phyloP scores from a whole-genome alignment of 2,797 vertebrate genomes.

The Coregonus suidteri region DNA sequence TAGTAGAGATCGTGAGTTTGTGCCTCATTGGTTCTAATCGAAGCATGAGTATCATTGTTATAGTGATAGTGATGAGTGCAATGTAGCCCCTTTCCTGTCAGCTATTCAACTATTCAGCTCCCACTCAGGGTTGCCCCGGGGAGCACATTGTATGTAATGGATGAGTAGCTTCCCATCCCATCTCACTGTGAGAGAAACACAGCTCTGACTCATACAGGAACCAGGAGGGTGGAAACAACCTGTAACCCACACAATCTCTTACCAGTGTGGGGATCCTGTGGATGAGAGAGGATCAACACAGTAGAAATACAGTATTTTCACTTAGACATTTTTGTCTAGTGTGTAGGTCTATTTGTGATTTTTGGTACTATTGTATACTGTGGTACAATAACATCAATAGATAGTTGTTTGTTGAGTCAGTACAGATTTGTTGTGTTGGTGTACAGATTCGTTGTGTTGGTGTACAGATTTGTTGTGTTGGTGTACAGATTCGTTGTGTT shows the following conservation, averaged over 20 bases:
- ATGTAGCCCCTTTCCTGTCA: not conserved
- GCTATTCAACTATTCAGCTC: not conserved
- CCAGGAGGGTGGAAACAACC: not conserved
- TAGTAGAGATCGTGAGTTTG: no score
- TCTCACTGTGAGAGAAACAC: conserved; percentile 4
- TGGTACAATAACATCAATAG: no score
- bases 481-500: no score
- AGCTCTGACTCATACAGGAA: conserved; percentile 12
- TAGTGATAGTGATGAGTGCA: not conserved
- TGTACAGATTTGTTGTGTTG: no score
- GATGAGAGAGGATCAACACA: not conserved
- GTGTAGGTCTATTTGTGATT: not conserved
- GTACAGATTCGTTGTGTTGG: no score
- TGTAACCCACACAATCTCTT: conserved; percentile 29
- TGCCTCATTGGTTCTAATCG: no score
- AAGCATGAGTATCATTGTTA: not conserved
- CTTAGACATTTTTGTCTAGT: not conserved
- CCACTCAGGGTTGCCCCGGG: not conserved
- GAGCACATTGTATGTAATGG: not conserved
- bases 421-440: no score
- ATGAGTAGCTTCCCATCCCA: not conserved
- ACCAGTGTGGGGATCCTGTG: conserved; percentile 17
- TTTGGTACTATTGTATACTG: no score
- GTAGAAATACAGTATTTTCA: not conserved
- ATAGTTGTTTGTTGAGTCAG: no score